Percentiles rank a stretch among this genome's conserved stretches.
Evolutionary conservation across 2,888 invertebrate genomes (phyloP).

Genomic region (Nomada lathburiana): DNA sequence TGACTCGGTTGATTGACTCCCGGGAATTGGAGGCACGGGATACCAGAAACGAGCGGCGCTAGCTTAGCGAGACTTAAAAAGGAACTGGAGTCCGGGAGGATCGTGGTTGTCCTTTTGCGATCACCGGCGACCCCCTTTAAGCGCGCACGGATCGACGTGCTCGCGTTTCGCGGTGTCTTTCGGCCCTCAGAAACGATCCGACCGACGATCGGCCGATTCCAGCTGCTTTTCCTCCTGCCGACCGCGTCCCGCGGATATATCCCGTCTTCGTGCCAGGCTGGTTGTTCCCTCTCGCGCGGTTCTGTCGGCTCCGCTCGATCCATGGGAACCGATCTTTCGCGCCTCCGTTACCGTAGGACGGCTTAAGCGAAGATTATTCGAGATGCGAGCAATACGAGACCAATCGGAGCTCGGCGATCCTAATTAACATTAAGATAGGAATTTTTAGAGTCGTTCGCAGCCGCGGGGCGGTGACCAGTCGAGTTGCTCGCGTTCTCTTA

Average conservation of each 20-base stretch:
- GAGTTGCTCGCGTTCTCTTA: background rate
- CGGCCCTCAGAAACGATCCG: constrained; percentile 62
- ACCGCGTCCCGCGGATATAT: constrained; percentile 14
- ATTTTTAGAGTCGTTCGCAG: no score
- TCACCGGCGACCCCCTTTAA: constrained; percentile 60
- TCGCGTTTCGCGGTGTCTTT: constrained; percentile 64
- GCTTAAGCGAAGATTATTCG: background rate
- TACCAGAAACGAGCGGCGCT: constrained; percentile 67
- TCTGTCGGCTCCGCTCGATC: background rate
- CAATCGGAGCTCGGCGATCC: no score
- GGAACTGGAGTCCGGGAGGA: constrained; percentile 57
- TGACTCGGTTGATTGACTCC: constrained; percentile 71
- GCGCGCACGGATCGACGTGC: constrained; percentile 63
- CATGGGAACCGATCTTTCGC: constrained; percentile 43
- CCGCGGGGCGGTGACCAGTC: background rate
- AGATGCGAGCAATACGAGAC: background rate
- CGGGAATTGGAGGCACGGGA: constrained; percentile 69
- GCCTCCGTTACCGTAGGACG: background rate
- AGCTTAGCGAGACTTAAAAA: constrained; percentile 69
- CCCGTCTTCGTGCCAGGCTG: background rate
- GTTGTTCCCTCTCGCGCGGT: background rate
- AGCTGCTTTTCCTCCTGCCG: constrained; percentile 36
- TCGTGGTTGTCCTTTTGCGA: constrained; percentile 60
- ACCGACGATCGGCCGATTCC: constrained; percentile 9
- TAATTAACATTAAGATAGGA: no score